Conservation (phyloP, 2,113 vertebrate genomes). For the Procapra przewalskii region DNA sequence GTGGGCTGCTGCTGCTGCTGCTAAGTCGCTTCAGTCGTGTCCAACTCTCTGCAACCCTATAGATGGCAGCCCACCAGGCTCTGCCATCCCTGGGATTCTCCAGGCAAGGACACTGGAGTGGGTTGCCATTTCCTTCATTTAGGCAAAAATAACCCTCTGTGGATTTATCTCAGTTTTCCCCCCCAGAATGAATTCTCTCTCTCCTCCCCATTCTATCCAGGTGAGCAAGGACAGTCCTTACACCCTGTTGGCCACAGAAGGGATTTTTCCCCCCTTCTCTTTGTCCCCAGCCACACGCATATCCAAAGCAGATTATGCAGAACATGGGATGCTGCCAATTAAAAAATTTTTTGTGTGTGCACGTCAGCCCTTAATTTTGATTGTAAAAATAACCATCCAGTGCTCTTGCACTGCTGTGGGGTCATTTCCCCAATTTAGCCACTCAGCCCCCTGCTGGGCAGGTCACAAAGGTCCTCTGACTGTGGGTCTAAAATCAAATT, state of each 20-base stretch:
- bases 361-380: neutral
- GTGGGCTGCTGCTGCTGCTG: neutral
- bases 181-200: no score
- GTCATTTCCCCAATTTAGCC: neutral
- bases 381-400: neutral
- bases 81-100: no score
- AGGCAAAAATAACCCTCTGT: neutral
- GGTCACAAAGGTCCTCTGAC: neutral
- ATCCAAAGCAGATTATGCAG: neutral
- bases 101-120: no score
- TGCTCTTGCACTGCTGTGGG: no score
- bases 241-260: neutral
- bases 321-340: neutral
- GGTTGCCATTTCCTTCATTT: no score
- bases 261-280: neutral
- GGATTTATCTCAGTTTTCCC: neutral
- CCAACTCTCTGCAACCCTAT: no score
- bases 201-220: neutral
- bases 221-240: neutral
- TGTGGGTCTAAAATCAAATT: neutral
- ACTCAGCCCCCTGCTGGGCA: neutral
- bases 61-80: no score
- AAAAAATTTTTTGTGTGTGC: neutral
- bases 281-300: neutral
- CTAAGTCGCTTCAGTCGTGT: no score